phyloP scores from a whole-genome alignment of 1,140 invertebrate genomes.

The Listronotus bonariensis region DNA sequence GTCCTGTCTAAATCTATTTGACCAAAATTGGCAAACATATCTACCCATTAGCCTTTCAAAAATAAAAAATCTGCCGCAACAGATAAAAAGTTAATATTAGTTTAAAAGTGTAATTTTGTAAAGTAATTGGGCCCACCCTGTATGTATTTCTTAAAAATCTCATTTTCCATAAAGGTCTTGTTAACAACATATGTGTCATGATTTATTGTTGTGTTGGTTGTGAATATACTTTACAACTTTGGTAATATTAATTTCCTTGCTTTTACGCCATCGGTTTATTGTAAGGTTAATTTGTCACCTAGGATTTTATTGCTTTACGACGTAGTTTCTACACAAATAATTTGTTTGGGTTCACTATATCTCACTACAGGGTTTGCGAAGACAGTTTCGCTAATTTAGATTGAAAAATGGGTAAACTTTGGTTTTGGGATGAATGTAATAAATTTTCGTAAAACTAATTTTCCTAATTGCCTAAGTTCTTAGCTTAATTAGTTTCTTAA shows the following conservation, averaged over 20 bases:
- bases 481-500: constrained; percentile 30
- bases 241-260: constrained; percentile 24
- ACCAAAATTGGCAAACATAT: too few species aligned
- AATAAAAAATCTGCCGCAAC: too few species aligned
- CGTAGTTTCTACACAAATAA: constrained; percentile 22
- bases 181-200: constrained; percentile 13
- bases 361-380: constrained; percentile 15
- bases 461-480: constrained; percentile 34
- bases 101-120: too few species aligned
- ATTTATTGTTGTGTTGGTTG: constrained; percentile 16
- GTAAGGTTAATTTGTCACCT: constrained; percentile 35
- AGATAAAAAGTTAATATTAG: too few species aligned
- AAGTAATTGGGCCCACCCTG: too few species aligned
- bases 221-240: constrained; percentile 6
- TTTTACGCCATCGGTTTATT: constrained; percentile 25
- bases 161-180: too few species aligned
- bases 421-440: constrained; percentile 18
- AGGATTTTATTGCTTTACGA: constrained; percentile 30
- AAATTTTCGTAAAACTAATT: constrained; percentile 36
- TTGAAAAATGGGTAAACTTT: constrained; percentile 37
- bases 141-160: too few species aligned
- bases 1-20: too few species aligned
- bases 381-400: constrained; percentile 33
- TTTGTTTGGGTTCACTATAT: constrained; percentile 18
- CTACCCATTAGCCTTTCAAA: too few species aligned